Evolutionary conservation across 2,888 invertebrate genomes (phyloP), one percentile per base, ranked within the genome.

Genomic region (Syrista parreyssii): DNA sequence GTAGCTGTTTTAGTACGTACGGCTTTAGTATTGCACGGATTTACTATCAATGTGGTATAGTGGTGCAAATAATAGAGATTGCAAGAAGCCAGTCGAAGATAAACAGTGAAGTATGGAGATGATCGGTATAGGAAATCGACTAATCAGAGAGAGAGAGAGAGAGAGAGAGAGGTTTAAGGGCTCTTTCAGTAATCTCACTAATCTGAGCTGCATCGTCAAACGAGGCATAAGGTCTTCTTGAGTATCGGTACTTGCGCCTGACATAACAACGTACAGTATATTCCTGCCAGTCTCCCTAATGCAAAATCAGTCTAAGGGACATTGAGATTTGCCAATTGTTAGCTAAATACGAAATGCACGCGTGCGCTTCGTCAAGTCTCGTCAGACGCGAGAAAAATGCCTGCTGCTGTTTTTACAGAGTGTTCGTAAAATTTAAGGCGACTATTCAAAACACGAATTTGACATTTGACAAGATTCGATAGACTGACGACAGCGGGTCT

Each of bases 191-290:
- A 79, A 79, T 80, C 80, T 78, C 40, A 75, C 75, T 73, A 75
- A 78, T 80, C 80, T 73, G 69, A 76, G 77, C 78, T 55, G 79
- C 78, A 77, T 80, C 77, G 77, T 77, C 78, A 73, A 79, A 80
- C 80, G 75, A 80, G 77, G 74, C 69, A 74, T 32, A 74, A 68
- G 80, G 80, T 35, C 76, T 77, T 76, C 78, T 80, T 77, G 80
- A 81, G 71, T 11, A 71, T 32, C 31, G 23, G 55, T 55, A 23
- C 23, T 55, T 55, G 55, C 23, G 55, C 55, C 55, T 23, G 55
- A 55, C 15, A 55, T 23, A 55, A 55, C 55, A 55, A 55, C 55
- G 23, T 23, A 6, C 55, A 55, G 9, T 55, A 55, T 55, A 55
- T 9, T 55, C 9, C 2, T 55, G 55, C 9, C 9, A 23, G 9